phyloP scores from a whole-genome alignment of 2,113 vertebrate genomes.

The Setophaga petechia region DNA sequence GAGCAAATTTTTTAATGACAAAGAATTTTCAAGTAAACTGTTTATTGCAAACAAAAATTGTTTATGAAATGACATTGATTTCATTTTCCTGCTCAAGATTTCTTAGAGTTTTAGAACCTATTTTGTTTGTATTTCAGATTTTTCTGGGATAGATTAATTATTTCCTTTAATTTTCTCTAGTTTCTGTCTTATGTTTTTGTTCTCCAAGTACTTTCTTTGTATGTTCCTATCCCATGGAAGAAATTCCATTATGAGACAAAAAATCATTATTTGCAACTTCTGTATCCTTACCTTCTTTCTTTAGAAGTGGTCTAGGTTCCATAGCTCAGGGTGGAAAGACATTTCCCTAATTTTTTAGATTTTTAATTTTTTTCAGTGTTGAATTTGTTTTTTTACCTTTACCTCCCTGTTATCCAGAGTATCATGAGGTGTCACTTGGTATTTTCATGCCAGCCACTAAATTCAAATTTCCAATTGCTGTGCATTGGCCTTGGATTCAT shows the following conservation, averaged over 20 bases:
- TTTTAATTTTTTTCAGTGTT: accelerated
- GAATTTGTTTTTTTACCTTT: not conserved
- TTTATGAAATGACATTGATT: not conserved
- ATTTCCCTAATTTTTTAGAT: not conserved
- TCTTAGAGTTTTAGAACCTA: not conserved
- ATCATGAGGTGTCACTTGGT: not conserved
- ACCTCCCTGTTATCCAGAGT: not conserved
- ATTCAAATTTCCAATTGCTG: not conserved
- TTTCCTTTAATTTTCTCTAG: not conserved
- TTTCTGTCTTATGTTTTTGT: not conserved
- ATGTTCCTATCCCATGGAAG: not conserved
- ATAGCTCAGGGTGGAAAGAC: not conserved
- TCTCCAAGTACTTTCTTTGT: not conserved
- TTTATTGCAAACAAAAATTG: not conserved
- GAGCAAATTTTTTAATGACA: not conserved
- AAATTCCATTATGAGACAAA: not conserved
- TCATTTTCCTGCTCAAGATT: not conserved
- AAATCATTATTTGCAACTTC: not conserved
- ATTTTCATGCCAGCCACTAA: not conserved
- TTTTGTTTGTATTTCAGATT: not conserved
- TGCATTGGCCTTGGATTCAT: not conserved
- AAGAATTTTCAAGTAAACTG: not conserved
- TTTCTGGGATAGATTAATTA: not conserved
- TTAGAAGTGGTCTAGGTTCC: not conserved
- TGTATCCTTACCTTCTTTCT: not conserved